Evolutionary conservation across 1,140 invertebrate species (phyloP), one percentile per base, ranked within the genome.

Genomic region (Drosophila baimaii): DNA sequence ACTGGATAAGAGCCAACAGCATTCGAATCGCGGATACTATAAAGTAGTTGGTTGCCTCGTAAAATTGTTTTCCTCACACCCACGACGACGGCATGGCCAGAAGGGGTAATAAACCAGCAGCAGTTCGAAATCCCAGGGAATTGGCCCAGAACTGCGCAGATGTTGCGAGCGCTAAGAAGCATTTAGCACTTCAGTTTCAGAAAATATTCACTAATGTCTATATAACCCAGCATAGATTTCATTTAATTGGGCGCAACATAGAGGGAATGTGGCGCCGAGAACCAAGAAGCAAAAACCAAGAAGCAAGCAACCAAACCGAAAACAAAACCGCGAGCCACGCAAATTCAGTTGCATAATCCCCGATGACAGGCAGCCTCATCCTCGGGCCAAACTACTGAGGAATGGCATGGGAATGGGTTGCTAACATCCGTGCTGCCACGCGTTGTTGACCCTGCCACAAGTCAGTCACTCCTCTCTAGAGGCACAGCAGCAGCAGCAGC

Each of bases 401-500:
- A 63, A 35, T 69, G 66, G 31, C 23, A 37, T 21, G 27, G 68
- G 71, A 74, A 49, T 46, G 71, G 43, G 58, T n/a, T 23, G 10
- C 35, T 10, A 61, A 21, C 66, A 27, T 39, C 69, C 44, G 49
- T 46, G 49, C 73, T 63, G 83, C 79, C 83, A 89, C 83, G 83
- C 83, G 83, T 88, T 89, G 83, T 80, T 89, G 84, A 89, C 79
- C 84, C 84, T 89, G 83, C 47, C 82, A 54, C 54, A 58, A 51
- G 73, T 55, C 62, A 57, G 41, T 61, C 61, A 55, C 57, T 27
- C 47, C 57, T 27, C 47, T 25, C 5, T 37, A 44, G 31, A 13
- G 52, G 64, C 25, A 31, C 47, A 70, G 21, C 27, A 29, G 27
- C 15, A 23, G 44, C 49, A 35, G 51, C 19, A 55, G 81, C 77